Evolutionary conservation across 2,113 vertebrate genomes (phyloP), one percentile per base, ranked within the genome.

Genomic region (Pollimyrus isidori): DNA sequence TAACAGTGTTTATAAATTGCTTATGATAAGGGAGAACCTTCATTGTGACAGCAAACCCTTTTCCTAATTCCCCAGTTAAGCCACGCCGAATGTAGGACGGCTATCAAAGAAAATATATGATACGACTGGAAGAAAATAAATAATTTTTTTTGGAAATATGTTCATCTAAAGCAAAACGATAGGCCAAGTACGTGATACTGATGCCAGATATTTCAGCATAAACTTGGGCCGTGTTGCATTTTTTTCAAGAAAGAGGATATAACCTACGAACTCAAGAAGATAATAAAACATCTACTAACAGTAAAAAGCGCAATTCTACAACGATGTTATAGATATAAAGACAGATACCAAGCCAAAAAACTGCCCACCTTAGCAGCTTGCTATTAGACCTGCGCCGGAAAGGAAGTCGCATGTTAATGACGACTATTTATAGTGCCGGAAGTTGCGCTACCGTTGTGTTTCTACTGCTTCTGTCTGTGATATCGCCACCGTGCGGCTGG

Each of bases 341-440:
- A 69, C 92, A 73, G 93, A 94, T 94, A 49, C 85, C 0, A 1
- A 2, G 4, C 86, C 88, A 42, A 52, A 17, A 7, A 58, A 21
- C 58, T 49, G 89, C 94, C 84, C 95, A 96, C 95, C 42, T 93
- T 93, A 46, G 42, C 92, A 26, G 90, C 91, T 89, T 93, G 95
- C 69, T 91, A 91, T 48, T 89, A 93, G 91, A 94, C 94, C 95
- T 94, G 86, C 93, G 92, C 95, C 94, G 95, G 96, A 98, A 98
- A 97, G 94, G 97, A 95, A 91, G 0, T 85, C 89, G 88, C 95
- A 82, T 92, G 93, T 93, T 93, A 94, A 4, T 89, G 56, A 87
- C 90, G 0, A 62, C 0, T 1, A 0, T 91, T 73, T 30, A 87
- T 50, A 13, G 45, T 6, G 90, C 91, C 90, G 85, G 35, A 89